Percentiles rank a stretch among this genome's conserved stretches.
Conservation (phyloP, 2,113 vertebrate genomes). For the Nycticebus coucang region DNA sequence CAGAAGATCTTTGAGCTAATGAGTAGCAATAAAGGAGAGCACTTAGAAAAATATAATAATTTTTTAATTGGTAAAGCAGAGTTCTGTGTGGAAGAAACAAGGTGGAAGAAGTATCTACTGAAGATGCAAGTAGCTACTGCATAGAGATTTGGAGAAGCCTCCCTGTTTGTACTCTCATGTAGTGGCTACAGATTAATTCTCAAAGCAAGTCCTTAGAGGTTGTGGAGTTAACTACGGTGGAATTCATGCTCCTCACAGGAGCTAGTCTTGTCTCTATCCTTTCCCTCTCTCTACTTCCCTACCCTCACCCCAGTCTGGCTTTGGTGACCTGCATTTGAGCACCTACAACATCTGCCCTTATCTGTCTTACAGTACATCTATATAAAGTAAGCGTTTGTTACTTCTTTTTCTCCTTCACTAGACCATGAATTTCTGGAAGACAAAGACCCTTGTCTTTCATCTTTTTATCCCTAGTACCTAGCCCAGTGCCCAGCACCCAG, state of each 20-base stretch:
- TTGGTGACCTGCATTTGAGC: background rate
- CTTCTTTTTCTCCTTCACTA: background rate
- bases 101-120: background rate
- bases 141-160: background rate
- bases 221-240: too few species aligned
- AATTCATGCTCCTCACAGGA: background rate
- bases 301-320: background rate
- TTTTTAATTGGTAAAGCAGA: background rate
- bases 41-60: background rate
- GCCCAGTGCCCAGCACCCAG: background rate
- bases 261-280: background rate
- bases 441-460: background rate
- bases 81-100: background rate
- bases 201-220: background rate
- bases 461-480: background rate
- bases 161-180: background rate
- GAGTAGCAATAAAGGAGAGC: background rate
- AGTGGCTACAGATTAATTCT: background rate
- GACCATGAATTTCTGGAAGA: background rate
- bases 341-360: background rate
- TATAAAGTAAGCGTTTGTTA: background rate
- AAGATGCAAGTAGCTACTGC: background rate
- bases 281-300: background rate
- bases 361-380: background rate
- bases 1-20: background rate